These are phyloP conservation scores for Melanerpes formicivorus DNA, from an alignment of 2,113 vertebrate species.

Conservation along the genomic window DNA sequence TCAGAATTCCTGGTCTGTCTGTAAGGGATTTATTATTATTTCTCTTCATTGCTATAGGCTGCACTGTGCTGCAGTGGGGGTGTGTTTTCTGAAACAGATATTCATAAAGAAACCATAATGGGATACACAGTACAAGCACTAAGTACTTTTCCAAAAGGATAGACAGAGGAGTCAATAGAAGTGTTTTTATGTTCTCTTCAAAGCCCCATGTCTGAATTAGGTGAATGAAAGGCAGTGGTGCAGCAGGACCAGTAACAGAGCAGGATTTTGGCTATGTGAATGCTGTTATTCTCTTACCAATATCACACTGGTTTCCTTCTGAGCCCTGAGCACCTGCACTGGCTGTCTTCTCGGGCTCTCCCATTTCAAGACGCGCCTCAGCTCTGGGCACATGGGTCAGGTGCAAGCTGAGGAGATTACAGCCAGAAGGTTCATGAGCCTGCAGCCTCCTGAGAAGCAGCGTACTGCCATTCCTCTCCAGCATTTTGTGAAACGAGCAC, in stretches of 20 bases:
- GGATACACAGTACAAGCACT: background rate
- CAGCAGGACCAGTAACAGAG: background rate
- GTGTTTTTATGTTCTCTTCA: background rate
- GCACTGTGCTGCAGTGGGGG: constrained; percentile 56
- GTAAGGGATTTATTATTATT: constrained; percentile 53
- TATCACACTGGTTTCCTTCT: background rate
- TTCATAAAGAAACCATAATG: constrained; percentile 20
- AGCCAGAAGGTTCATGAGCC: background rate
- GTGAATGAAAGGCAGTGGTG: background rate
- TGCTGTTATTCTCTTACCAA: background rate
- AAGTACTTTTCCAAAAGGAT: background rate
- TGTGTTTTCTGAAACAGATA: constrained; percentile 58
- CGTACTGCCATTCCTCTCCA: background rate
- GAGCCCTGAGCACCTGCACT: background rate
- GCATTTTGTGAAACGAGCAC: background rate
- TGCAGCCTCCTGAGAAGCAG: background rate
- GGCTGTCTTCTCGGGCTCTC: background rate
- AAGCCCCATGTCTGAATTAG: background rate
- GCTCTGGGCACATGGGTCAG: rapidly evolving
- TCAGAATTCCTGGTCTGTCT: constrained; percentile 20
- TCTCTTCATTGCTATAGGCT: constrained; percentile 59
- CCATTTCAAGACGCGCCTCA: background rate
- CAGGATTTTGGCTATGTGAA: background rate
- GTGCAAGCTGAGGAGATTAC: background rate
- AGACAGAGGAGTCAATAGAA: background rate